Evolutionary conservation across 2,888 invertebrate genomes (phyloP).

Genomic region (Drosophila meridiana): DNA sequence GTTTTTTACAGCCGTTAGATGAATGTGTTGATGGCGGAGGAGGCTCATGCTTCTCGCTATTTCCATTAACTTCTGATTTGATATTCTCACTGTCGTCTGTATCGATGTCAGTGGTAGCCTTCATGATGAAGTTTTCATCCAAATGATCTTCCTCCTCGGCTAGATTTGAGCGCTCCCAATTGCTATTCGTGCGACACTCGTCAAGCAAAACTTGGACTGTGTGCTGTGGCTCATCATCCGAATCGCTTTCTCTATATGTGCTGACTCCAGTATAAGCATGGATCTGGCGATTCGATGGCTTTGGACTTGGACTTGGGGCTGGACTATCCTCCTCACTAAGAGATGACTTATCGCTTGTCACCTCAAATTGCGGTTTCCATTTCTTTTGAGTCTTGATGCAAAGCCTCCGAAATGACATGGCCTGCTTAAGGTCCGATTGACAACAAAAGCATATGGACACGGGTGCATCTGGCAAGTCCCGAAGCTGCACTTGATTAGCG

Average conservation of each 20-base stretch:
- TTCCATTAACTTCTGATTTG: not conserved
- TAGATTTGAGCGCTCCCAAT: not conserved
- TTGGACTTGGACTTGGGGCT: not conserved
- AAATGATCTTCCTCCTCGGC: constrained; percentile 44
- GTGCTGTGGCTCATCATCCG: constrained; percentile 36
- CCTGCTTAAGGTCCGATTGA: constrained; percentile 57
- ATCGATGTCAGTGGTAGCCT: constrained; percentile 22
- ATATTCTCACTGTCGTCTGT: constrained; percentile 13
- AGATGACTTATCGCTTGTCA: constrained; percentile 8
- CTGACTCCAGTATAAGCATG: not conserved
- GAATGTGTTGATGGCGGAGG: not conserved
- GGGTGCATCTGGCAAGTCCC: constrained; percentile 33
- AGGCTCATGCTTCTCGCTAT: not conserved
- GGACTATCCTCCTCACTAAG: constrained; percentile 32
- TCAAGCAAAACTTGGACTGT: constrained; percentile 49
- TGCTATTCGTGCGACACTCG: constrained; percentile 19
- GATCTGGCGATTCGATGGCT: not conserved
- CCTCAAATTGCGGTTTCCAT: constrained; percentile 32
- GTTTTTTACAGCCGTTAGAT: not conserved
- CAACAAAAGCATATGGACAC: constrained; percentile 57
- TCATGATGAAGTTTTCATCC: constrained; percentile 13
- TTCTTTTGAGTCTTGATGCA: constrained; percentile 60
- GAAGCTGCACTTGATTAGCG: constrained; percentile 27
- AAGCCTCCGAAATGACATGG: constrained; percentile 54
- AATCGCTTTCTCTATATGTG: constrained; percentile 22